Conservation (phyloP, 2,797 vertebrate genomes). For the Peromyscus attwateri region DNA sequence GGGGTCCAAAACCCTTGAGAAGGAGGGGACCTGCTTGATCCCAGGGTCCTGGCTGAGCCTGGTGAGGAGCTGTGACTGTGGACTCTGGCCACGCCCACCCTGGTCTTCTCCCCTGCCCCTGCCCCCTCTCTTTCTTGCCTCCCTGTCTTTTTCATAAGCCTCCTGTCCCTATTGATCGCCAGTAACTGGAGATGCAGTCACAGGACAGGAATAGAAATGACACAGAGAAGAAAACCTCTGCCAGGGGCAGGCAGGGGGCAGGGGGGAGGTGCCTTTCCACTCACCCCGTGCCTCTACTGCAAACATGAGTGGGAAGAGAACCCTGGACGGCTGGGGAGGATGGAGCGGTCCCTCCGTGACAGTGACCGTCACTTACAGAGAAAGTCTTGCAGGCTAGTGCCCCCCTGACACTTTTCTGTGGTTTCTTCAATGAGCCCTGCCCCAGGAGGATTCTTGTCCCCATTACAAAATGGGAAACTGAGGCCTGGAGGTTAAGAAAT, state of each 20-base stretch:
- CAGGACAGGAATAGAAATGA: slow-evolving; percentile 81
- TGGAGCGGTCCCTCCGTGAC: background rate
- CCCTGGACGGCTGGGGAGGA: background rate
- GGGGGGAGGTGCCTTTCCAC: background rate
- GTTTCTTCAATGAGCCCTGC: background rate
- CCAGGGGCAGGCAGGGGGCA: background rate
- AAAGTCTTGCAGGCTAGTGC: background rate
- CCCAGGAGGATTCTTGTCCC: background rate
- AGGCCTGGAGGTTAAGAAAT: background rate
- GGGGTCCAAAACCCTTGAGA: background rate
- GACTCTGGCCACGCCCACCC: fast-evolving
- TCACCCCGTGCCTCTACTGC: background rate
- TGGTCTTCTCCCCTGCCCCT: background rate
- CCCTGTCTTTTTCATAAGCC: background rate
- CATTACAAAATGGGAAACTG: background rate
- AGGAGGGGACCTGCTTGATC: background rate
- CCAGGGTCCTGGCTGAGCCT: background rate
- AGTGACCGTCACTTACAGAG: background rate
- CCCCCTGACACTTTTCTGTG: background rate
- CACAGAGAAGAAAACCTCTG: slow-evolving; percentile 70
- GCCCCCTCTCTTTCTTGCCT: background rate
- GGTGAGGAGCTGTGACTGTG: background rate
- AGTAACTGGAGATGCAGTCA: slow-evolving; percentile 85
- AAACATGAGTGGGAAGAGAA: background rate
- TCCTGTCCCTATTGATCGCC: slow-evolving; percentile 85